phyloP scores from a whole-genome alignment of 2,113 vertebrate genomes.

The Spheniscus mendiculus region DNA sequence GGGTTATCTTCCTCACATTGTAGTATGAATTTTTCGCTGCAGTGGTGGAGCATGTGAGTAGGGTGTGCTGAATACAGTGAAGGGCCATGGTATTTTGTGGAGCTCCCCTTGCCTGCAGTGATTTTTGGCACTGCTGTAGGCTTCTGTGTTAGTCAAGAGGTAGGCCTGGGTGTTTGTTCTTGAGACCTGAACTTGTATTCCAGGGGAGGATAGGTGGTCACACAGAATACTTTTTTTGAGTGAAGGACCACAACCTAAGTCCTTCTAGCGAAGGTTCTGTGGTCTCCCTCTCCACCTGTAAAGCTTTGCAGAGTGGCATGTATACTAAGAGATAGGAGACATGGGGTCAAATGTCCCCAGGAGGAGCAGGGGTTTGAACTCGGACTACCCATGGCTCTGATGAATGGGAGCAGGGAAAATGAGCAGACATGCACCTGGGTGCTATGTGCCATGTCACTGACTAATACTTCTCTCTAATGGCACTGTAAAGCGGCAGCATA shows the following conservation, averaged over 20 bases:
- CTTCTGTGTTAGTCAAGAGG: neutral
- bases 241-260: neutral
- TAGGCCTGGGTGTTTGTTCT: neutral
- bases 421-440: neutral
- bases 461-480: neutral
- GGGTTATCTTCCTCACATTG: neutral
- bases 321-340: neutral
- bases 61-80: neutral
- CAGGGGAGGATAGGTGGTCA: neutral
- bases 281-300: neutral
- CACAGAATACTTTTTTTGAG: neutral
- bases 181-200: neutral
- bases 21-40: neutral
- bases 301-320: neutral
- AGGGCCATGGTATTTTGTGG: neutral
- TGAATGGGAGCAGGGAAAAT: neutral
- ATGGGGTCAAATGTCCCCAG: rapidly evolving
- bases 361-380: neutral
- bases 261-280: neutral
- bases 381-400: neutral
- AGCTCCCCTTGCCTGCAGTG: neutral
- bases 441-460: rapidly evolving
- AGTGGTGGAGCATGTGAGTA: neutral
- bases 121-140: neutral
- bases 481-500: neutral